Evolutionary conservation across 2,797 vertebrate genomes (phyloP), one percentile per base, ranked within the genome.

Genomic region (Halcyon leucocephala): DNA sequence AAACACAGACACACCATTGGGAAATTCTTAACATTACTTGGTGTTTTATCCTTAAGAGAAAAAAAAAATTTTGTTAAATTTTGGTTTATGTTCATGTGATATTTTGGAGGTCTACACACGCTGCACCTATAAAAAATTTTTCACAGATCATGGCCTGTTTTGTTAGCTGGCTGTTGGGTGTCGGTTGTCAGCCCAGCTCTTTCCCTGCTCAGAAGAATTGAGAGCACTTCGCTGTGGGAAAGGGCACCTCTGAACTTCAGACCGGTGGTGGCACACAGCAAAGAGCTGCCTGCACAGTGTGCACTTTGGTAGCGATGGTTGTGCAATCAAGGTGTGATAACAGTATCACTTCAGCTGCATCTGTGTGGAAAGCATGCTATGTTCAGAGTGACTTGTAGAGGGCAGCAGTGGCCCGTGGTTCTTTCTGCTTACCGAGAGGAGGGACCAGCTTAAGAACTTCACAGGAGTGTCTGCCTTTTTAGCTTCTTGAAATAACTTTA

Each of bases 361-460:
- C 42, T 25, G 57, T 58, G 54, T 66, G 44, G 65, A 72, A 89
- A 60, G 58, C 72, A 35, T 97, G 98, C 97, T 77, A 64, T 95
- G 89, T 90, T 90, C 91, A 90, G 15, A 71, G 18, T 80, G 76
- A 69, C 97, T 97, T 95, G 89, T 96, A 98, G 98, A 96, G 98
- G 98, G 98, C 98, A 98, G 98, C 96, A 98, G 48, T 86, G 44
- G 82, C 95, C 79, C 52, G 64, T 62, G 14, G 28, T 95, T 98
- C 25, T 37, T 10, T 69, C 67, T 91, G 87, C 83, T 49, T 29
- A 49, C 21, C 25, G 29, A 82, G 65, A 65, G 91, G n/a, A 87
- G 58, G 82, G 31, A 90, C 48, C 66, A 58, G 66, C 46, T 82
- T 44, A 66, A 62, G 71, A 85, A 77, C 82, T 86, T 80, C 49